Base-by-base conservation (phyloP, 1,140 invertebrate genomes). In the Aphis craccivora region DNA sequence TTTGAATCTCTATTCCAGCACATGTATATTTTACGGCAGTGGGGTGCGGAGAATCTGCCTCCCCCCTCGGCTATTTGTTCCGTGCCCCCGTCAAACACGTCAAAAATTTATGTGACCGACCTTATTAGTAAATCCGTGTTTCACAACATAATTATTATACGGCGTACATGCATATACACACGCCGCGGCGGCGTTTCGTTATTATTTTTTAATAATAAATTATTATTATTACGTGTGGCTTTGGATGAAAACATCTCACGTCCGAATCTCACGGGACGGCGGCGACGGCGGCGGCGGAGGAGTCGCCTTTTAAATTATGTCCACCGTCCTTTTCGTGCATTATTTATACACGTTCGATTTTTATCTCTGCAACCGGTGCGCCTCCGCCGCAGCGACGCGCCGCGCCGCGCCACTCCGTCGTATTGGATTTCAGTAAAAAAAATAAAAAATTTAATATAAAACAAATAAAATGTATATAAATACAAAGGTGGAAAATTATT, bases 151-250 rank as follows among this genome's bases (percentile, higher is more conserved):
- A 86, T 93, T 93, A 93, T 93, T 93, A 76, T 76, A 93, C 35
- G 35, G 81, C 8, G 81, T 43, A 40, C 43, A 22, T 35, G 20
- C 45, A 2, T 25, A 48, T n/a, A 92, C 18, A 51, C 48, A 37
- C 23, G 23, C 25, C 22, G 22, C 23, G 23, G 14, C 22, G 22
- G 81, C 81, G 76, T 93, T 93, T 84, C 81, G 76, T 93, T 93
- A 93, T 93, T 93, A 93, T 93, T 93, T 93, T 93, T 93, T 93
- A 93, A 93, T 93, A 93, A 93, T 93, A 93, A 93, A 93, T 93
- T 93, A 93, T 93, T 84, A 86, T 93, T 93, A 93, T 93, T 93
- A 81, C 81, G 91, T 84, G 67, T 67, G 91, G 81, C 20, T 92
- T 83, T 45, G 76, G 91, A 93, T 86, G 81, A 45, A 93, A 93